Conservation (phyloP, 2,113 vertebrate genomes). For the Aramus guarauna region DNA sequence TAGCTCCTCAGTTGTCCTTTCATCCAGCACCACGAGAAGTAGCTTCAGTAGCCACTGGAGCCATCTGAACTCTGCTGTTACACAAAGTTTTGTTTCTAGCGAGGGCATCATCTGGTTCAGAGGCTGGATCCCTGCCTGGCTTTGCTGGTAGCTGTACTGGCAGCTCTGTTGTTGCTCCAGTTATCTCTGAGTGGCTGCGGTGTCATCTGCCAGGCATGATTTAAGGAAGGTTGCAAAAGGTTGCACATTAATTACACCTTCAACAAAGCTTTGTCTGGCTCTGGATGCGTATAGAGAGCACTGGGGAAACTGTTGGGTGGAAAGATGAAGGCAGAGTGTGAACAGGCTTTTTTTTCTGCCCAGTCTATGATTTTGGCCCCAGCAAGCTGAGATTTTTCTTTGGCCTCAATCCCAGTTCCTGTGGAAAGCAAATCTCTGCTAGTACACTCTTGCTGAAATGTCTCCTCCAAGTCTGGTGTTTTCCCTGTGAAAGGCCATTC, state of each 20-base stretch:
- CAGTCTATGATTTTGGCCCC: background rate
- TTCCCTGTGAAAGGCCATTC: background rate
- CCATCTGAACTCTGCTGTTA: background rate
- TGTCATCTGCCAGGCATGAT: background rate
- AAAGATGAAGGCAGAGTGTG: background rate
- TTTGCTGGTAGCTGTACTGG: background rate
- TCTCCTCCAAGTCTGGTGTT: background rate
- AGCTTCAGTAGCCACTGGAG: background rate
- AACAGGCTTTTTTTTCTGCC: background rate
- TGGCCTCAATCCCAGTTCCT: background rate
- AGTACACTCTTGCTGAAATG: background rate
- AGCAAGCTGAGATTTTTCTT: background rate
- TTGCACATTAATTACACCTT: background rate
- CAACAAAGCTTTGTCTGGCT: background rate
- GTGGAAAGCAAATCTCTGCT: background rate
- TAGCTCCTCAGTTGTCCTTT: background rate
- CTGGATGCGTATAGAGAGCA: background rate
- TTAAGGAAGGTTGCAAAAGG: background rate
- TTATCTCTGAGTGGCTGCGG: background rate
- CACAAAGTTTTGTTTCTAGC: background rate
- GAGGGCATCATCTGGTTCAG: background rate
- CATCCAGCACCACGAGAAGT: background rate
- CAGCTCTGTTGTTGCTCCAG: background rate
- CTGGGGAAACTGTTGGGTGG: background rate
- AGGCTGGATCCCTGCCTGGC: background rate